Conservation (phyloP, 2,113 vertebrate genomes). For the Lasiurus borealis region DNA sequence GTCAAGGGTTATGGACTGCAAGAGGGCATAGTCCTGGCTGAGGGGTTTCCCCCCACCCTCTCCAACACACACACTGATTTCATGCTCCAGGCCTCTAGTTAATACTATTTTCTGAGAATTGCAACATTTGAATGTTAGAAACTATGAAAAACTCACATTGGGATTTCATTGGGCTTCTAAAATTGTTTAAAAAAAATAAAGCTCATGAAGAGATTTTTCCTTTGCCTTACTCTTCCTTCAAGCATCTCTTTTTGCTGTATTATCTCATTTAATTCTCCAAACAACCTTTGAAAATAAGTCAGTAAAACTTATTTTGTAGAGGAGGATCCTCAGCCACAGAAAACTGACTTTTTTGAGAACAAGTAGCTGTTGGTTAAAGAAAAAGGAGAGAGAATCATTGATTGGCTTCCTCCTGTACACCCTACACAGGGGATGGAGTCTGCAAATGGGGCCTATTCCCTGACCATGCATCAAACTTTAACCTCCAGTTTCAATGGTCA, state of each 20-base stretch:
- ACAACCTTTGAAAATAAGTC: neutral
- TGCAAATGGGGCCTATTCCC: too few species aligned
- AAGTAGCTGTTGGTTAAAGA: neutral
- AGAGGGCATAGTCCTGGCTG: too few species aligned
- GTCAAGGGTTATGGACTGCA: too few species aligned
- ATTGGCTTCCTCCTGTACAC: too few species aligned
- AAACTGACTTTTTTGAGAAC: neutral
- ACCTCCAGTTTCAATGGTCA: too few species aligned
- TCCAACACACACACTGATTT: too few species aligned
- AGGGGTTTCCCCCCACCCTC: neutral
- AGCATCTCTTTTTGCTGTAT: neutral
- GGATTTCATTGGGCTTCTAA: neutral
- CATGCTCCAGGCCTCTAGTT: neutral
- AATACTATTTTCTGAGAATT: neutral
- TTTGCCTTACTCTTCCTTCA: neutral
- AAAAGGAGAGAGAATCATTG: too few species aligned
- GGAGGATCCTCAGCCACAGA: neutral
- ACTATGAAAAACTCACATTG: neutral
- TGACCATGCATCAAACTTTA: too few species aligned
- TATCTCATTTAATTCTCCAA: neutral
- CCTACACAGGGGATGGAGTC: too few species aligned
- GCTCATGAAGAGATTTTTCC: neutral
- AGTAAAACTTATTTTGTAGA: neutral
- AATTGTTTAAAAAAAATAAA: neutral
- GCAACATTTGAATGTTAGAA: slow-evolving; percentile 2